Evolutionary conservation across 2,888 invertebrate species (phyloP), one percentile per base, ranked within the genome.

Genomic region (Pterostichus madidus): DNA sequence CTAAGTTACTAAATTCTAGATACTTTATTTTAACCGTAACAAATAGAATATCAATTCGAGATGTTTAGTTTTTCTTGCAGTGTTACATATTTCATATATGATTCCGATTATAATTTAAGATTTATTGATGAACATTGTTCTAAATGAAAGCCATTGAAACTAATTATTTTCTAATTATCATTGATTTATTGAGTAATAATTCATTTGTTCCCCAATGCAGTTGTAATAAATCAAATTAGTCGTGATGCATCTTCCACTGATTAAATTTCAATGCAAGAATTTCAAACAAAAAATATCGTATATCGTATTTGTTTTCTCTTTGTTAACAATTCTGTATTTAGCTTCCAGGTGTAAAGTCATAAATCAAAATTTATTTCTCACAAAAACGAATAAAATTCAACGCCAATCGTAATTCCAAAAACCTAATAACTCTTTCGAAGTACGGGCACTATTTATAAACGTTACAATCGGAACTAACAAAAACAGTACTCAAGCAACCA

Each of bases 361-460:
- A 71, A 71, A 71, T 71, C 68, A 71, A 44, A 11, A 39, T 71
- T 71, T 71, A 71, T 71, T 44, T 39, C 68, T 71, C 15, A 44
- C 68, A 44, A 71, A 64, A 71, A 71, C 68, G 68, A 71, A 71
- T 71, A 71, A 68, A 71, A 71, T 71, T 71, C 39, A 71, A 71
- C 68, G 68, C 44, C 68, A 71, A 71, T 71, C 39, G 68, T 71
- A 71, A 71, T 71, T 71, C 68, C 68, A 13, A 71, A 71, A 71
- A 71, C 44, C 68, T 71, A 71, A 71, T 75, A 75, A 75, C 75
- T 75, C 75, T 24, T 75, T 75, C 49, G 52, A 75, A 52, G 75
- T 75, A 75, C 49, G 49, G 49, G 32, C 32, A 7, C 24, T 75
- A 75, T 75, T 52, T 75, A 75, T 75, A 75, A 75, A 75, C 52